Conservation (phyloP, 2,888 invertebrate species). For the Pachydiplax longipennis region DNA sequence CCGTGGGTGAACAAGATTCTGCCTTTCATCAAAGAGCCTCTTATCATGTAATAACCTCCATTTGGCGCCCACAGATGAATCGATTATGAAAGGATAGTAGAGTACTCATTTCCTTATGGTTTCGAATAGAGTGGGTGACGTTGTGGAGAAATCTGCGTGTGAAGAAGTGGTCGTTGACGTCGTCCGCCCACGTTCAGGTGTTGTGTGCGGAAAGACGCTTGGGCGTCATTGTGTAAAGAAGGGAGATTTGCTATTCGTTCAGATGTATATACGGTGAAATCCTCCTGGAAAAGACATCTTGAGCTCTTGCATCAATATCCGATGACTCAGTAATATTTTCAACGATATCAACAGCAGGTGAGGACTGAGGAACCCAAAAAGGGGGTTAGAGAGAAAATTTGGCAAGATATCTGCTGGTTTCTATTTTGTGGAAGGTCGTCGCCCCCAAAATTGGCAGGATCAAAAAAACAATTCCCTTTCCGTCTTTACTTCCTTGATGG, state of each 20-base stretch:
- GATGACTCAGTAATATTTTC: not conserved
- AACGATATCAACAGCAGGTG: not conserved
- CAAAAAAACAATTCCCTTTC: no score
- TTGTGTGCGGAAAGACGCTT: not conserved
- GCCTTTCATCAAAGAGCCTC: not conserved
- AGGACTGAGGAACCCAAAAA: not conserved
- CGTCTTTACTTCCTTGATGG: no score
- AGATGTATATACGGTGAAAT: not conserved
- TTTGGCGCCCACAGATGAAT: not conserved
- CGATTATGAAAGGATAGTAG: not conserved
- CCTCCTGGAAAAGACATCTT: not conserved
- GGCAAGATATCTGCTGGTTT: no score
- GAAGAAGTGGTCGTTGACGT: not conserved
- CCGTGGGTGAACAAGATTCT: not conserved
- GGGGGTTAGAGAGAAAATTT: no score
- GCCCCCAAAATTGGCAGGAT: no score
- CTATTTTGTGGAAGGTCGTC: no score
- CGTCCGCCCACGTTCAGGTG: not conserved
- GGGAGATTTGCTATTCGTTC: not conserved
- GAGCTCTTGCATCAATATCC: not conserved
- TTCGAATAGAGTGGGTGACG: not conserved
- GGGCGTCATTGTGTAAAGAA: not conserved
- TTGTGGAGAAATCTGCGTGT: not conserved
- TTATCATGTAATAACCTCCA: not conserved
- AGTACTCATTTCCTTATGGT: not conserved